Evolutionary conservation across 2,113 vertebrate species (phyloP).

Genomic region (Lophura nycthemera): DNA sequence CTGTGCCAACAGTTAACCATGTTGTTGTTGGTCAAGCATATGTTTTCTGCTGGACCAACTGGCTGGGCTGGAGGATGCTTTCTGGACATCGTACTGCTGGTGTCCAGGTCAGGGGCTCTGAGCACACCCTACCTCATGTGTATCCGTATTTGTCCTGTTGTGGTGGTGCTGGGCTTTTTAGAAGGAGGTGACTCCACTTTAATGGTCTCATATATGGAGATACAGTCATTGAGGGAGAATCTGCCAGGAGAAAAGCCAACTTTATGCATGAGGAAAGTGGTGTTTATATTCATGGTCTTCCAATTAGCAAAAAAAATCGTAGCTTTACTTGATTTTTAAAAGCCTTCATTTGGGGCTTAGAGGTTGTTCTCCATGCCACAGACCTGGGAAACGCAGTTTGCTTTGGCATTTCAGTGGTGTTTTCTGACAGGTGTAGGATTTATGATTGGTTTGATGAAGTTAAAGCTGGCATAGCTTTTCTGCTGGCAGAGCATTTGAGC

Average conservation of each 20-base stretch:
- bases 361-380: neutral
- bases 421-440: constrained; percentile 34
- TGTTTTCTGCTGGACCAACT: neutral
- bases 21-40: neutral
- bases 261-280: neutral
- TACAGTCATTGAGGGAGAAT: neutral
- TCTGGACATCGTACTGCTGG: accelerated
- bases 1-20: neutral
- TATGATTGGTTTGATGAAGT: constrained; percentile 33
- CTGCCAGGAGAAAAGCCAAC: neutral
- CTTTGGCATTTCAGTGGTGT: neutral
- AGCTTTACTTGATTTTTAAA: neutral
- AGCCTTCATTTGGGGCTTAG: neutral
- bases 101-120: neutral
- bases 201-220: neutral
- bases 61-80: neutral
- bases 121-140: neutral
- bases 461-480: constrained; percentile 43
- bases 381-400: neutral
- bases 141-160: neutral
- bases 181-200: neutral
- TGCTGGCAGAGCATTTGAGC: constrained; percentile 28
- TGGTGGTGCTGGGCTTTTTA: neutral
- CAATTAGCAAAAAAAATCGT: constrained; percentile 25
- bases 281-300: constrained; percentile 5